phyloP scores from a whole-genome alignment of 2,113 vertebrate species.

The Charina bottae region DNA sequence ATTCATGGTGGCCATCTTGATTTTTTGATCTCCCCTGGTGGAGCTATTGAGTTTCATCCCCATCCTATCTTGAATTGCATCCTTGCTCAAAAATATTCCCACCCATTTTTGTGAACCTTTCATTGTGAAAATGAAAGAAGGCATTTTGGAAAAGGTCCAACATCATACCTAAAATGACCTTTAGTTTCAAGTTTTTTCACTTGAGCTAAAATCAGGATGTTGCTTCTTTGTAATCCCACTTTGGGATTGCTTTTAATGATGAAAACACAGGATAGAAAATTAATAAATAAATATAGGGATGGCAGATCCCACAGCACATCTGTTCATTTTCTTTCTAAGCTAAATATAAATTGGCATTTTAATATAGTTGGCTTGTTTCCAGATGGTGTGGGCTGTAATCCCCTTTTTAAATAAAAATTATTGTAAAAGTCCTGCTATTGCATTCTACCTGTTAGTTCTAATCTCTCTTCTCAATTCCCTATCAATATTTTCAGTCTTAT shows the following conservation, averaged over 20 bases:
- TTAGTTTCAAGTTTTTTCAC: not conserved
- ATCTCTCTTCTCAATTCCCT: constrained; percentile 8
- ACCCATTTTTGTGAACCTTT: no score
- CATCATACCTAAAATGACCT: not conserved
- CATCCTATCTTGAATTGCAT: no score
- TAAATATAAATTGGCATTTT: not conserved
- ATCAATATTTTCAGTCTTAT: constrained; percentile 8
- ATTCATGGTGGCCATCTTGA: no score
- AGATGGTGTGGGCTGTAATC: not conserved
- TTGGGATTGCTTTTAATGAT: not conserved
- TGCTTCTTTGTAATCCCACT: not conserved
- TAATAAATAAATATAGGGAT: not conserved
- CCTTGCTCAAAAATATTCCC: no score
- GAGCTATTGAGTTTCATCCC: no score
- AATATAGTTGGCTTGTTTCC: not conserved
- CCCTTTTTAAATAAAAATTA: not conserved
- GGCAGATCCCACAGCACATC: not conserved
- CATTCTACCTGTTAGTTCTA: not conserved
- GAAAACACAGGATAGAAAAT: not conserved
- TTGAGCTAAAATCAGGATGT: not conserved
- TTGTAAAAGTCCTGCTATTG: not conserved
- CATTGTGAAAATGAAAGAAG: no score
- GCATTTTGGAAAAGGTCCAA: not conserved
- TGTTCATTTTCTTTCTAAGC: not conserved
- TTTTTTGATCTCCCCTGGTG: no score